Conservation (phyloP, 1,140 invertebrate species). For the Gyrodactylus bullatarudis region DNA sequence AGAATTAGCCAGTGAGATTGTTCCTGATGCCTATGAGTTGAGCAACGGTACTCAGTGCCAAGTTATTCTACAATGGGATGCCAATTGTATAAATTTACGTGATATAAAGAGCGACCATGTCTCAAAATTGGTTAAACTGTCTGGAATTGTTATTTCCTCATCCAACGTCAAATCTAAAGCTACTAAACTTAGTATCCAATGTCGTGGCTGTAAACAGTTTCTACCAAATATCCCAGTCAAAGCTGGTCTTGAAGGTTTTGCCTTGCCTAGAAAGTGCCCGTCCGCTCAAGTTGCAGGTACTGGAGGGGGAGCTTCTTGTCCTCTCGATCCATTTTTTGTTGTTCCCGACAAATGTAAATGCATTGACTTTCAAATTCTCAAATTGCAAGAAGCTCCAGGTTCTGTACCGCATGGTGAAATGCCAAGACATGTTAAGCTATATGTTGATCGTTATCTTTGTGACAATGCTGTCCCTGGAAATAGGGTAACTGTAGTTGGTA, state of each 20-base stretch:
- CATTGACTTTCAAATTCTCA: conserved; percentile 53
- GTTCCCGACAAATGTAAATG: conserved; percentile 80
- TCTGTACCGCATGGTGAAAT: conserved; percentile 89
- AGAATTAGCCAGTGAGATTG: conserved; percentile 84
- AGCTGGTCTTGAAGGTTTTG: conserved; percentile 74
- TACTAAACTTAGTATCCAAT: conserved; percentile 68
- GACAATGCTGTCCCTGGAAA: conserved; percentile 84
- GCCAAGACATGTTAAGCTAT: conserved; percentile 70
- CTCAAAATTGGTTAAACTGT: conserved; percentile 60
- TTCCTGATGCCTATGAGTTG: conserved; percentile 38
- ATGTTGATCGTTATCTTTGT: conserved; percentile 67
- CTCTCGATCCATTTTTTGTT: conserved; percentile 85
- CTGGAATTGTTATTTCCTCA: conserved; percentile 70
- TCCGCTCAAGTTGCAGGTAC: not conserved
- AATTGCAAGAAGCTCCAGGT: conserved; percentile 79
- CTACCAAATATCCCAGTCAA: conserved; percentile 59
- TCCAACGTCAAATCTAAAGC: conserved; percentile 75
- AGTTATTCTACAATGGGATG: conserved; percentile 48
- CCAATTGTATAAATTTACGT: conserved; percentile 41
- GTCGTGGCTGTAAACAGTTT: conserved; percentile 54
- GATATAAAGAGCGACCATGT: conserved; percentile 48
- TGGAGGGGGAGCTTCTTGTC: conserved; percentile 33
- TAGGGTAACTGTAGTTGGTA: conserved; percentile 56
- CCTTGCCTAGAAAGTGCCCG: conserved; percentile 58
- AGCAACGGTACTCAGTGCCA: conserved; percentile 39